phyloP scores from a whole-genome alignment of 1,140 invertebrate species.

The Brachionus manjavacas region DNA sequence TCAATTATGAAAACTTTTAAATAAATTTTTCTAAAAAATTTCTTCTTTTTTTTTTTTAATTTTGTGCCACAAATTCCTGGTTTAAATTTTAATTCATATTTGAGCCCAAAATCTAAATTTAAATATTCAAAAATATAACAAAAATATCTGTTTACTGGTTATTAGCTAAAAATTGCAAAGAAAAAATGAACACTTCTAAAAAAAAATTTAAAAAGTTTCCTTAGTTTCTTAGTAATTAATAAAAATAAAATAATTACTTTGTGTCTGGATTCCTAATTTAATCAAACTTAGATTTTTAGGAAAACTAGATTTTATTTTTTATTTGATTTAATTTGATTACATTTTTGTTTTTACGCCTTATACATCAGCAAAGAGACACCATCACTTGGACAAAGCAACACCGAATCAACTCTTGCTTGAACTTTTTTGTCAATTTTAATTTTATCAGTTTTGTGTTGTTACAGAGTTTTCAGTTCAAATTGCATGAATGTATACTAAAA shows the following conservation, averaged over 20 bases:
- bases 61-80: background rate
- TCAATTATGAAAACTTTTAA: background rate
- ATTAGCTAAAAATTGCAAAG: background rate
- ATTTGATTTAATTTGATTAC: slow-evolving; percentile 1
- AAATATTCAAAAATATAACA: background rate
- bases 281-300: background rate
- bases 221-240: background rate
- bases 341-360: background rate
- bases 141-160: background rate
- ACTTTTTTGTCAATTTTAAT: background rate
- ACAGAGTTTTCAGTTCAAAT: background rate
- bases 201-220: background rate
- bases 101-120: background rate
- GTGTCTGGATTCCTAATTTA: background rate
- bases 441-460: background rate
- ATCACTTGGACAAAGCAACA: background rate
- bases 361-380: background rate
- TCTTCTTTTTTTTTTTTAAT: background rate
- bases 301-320: background rate
- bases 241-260: background rate
- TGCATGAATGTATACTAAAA: background rate
- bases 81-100: background rate
- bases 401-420: background rate
- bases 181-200: background rate
- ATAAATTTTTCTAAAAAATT: background rate